Conservation (phyloP, 2,888 invertebrate species). For the Drosophila melanosoma region DNA sequence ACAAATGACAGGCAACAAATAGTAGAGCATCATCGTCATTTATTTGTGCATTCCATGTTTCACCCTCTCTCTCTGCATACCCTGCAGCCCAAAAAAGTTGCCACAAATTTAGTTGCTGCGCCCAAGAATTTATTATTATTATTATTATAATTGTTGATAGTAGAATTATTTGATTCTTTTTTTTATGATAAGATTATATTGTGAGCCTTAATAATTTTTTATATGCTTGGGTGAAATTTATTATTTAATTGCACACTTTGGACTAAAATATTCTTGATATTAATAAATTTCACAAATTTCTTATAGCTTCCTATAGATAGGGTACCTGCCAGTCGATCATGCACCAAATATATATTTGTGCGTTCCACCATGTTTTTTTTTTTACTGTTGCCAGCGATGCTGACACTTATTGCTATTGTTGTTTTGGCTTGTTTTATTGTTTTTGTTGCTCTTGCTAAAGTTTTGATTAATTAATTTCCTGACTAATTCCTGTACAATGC, state of each 20-base stretch:
- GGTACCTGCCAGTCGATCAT: conserved; percentile 6
- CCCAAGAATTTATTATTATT: not conserved
- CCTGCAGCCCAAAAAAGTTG: conserved; percentile 11
- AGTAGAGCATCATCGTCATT: conserved; percentile 64
- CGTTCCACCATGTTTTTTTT: conserved; percentile 9
- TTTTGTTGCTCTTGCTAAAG: conserved; percentile 58
- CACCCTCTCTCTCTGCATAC: conserved; percentile 12
- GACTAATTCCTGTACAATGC: conserved; percentile 77
- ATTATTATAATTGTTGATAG: not conserved
- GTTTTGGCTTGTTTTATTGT: conserved; percentile 22
- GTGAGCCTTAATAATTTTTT: not conserved
- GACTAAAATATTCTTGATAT: not conserved
- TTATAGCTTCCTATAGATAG: conserved; percentile 1
- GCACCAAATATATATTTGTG: not conserved
- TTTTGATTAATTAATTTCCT: conserved; percentile 80
- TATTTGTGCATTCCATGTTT: conserved; percentile 29
- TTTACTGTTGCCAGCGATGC: conserved; percentile 41
- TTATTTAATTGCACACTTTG: not conserved
- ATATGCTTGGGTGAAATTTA: not conserved
- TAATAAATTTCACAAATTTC: not conserved
- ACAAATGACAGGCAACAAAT: conserved; percentile 77
- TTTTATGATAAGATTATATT: not conserved
- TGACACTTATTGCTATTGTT: conserved; percentile 38
- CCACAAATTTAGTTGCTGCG: not conserved
- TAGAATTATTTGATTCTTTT: not conserved